Evolutionary conservation across 2,113 vertebrate species (phyloP), one percentile per base, ranked within the genome.

Genomic region (Apaloderma vittatum): DNA sequence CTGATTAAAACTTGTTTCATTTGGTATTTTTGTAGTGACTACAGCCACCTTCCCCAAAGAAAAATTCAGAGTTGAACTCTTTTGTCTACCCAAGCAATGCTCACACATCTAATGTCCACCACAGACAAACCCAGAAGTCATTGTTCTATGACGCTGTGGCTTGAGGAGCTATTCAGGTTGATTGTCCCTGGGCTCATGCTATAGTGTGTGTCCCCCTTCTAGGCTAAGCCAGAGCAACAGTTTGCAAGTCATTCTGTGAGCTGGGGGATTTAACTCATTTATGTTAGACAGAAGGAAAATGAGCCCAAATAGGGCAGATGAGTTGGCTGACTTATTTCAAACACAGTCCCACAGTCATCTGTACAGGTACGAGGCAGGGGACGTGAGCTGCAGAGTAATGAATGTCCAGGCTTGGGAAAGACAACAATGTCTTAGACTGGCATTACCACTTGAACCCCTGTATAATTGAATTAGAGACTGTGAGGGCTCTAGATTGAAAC

Each of bases 401-500:
- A 23, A 52, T 17, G 19, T 37, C 58, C 71, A 43, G 48, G n/a
- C 36, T 36, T 1, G 23, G 65, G 43, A 45, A 51, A 75, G 52
- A 46, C 11, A 57, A 3, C 22, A 32, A 6, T 15, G 36, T 43
- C 37, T 49, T 8, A 22, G 12, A 6, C 30, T 49, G 66, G 26
- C 40, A 21, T 30, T 66, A 21, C 30, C 14, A 14, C n/a, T 40
- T 32, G 71, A 37, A 66, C 10, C 24, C 16, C 52, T 36, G 10
- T 4, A 8, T 5, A 30, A 58, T 7, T 57, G 52, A 30, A 59
- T 20, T 15, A 49, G 48, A 79, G 17, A 48, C 57, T 2, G 3
- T 8, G 6, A 6, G 10, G 30, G 9, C 21, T 63, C 43, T n/a
- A 52, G 58, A 32, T 4, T 0, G 0, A 79, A 63, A 59, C 18